Evolutionary conservation across 2,797 vertebrate species (phyloP), one percentile per base, ranked within the genome.

Genomic region (Ciconia nigra): DNA sequence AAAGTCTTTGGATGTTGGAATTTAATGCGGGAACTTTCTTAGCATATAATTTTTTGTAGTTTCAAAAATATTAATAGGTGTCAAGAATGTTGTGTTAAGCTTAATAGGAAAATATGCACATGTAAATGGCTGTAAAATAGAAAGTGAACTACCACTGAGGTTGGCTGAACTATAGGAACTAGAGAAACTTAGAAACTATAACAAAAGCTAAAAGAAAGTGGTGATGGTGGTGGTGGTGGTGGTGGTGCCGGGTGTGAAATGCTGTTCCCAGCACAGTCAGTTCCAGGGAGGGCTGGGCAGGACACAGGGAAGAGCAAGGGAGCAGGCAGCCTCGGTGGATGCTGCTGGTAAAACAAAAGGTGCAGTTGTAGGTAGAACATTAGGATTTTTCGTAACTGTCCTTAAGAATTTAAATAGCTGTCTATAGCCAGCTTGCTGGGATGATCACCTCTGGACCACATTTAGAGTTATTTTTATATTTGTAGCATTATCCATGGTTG

Each of bases 401-500:
- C 18, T 46, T 21, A 41, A 35, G 49, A 63, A 74, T 81, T 39
- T 63, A 18, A 63, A 46, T 8, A n/a, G 49, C 20, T 69, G 17
- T 4, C 21, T 74, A 5, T 24, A n/a, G 6, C n/a, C 26, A 35
- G 2, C 29, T 47, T 72, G 42, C 66, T 29, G 37, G n/a, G n/a
- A 6, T 28, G 22, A 39, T 57, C 42, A 21, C 11, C 39, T 63
- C 57, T 37, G 29, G 17, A 24, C 39, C 10, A 10, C 4, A 7
- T 39, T 39, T 24, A 25, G 31, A 81, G 15, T 44, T 42, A 5
- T 20, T 73, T 80, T 57, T 65, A 6, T 52, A 25, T 37, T 87
- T 42, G 21, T 46, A 59, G 31, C 6, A 0, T 57, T 57, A 24
- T 2, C 20, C 6, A 37, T 18, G 54, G 2, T 3, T 3, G 6